Conservation (phyloP, 2,888 invertebrate genomes). For the Nesidiocoris tenuis region DNA sequence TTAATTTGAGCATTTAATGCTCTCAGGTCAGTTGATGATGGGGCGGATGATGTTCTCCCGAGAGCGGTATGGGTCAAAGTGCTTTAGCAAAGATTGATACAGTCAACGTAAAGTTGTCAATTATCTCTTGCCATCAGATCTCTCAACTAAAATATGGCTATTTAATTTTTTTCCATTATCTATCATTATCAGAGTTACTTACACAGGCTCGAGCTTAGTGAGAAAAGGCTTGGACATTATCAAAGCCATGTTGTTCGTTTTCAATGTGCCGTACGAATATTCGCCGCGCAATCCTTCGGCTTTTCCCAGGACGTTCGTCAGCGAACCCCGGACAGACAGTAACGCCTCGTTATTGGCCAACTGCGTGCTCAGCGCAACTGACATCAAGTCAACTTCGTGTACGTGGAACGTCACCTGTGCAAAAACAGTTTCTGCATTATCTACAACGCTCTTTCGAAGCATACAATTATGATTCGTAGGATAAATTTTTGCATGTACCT, state of each 20-base stretch:
- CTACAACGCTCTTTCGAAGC: not conserved
- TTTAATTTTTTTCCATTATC: too few relatives aligned
- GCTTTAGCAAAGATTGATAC: too few relatives aligned
- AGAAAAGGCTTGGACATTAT: slow-evolving; percentile 82
- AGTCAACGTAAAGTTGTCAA: too few relatives aligned
- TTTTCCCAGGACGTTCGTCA: slow-evolving; percentile 83
- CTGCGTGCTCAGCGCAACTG: slow-evolving; percentile 81
- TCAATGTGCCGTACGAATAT: slow-evolving; percentile 81
- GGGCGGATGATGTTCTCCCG: too few relatives aligned
- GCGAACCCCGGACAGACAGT: slow-evolving; percentile 68
- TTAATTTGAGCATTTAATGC: too few relatives aligned
- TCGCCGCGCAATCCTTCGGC: slow-evolving; percentile 81
- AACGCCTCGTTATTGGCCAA: slow-evolving; percentile 88
- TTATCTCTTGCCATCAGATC: too few relatives aligned
- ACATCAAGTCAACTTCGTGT: slow-evolving; percentile 74
- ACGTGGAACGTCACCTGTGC: slow-evolving; percentile 85
- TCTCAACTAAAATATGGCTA: too few relatives aligned
- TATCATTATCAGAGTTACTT: too few relatives aligned
- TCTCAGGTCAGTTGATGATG: too few relatives aligned
- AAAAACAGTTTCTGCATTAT: too few relatives aligned
- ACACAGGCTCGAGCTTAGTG: slow-evolving; percentile 68
- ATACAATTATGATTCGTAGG: too few relatives aligned
- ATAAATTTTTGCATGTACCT: slow-evolving; percentile 59
- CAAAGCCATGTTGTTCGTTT: slow-evolving; percentile 76
- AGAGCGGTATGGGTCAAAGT: too few relatives aligned